A percentile compares a stretch with the other conserved stretches of the same genome.
phyloP scores from a whole-genome alignment of 2,113 vertebrate species.

The Neodon shergylaensis region DNA sequence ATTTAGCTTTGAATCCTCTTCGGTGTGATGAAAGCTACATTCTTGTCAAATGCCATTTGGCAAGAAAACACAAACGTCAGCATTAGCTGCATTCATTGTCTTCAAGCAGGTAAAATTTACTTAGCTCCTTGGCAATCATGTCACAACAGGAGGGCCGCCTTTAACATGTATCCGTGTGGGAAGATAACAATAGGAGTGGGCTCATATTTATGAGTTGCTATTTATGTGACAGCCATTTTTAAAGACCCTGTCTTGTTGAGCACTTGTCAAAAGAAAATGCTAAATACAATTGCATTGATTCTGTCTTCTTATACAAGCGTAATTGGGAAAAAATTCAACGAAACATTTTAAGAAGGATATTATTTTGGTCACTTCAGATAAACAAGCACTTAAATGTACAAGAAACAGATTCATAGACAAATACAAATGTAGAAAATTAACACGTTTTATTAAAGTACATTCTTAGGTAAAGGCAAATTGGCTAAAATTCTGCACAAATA shows the following conservation, averaged over 20 bases:
- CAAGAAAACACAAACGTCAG: background rate
- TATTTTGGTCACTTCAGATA: background rate
- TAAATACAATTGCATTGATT: background rate
- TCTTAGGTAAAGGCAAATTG: background rate
- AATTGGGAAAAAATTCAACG: background rate
- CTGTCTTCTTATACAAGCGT: background rate
- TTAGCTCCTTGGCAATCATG: background rate
- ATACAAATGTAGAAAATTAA: background rate
- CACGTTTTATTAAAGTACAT: background rate
- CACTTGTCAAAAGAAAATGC: background rate
- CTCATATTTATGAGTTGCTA: background rate
- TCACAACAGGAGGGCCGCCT: background rate
- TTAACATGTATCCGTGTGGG: background rate
- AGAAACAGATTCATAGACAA: background rate
- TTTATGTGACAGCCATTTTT: background rate
- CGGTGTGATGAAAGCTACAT: background rate
- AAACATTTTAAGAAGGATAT: background rate
- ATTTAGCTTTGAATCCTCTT: background rate
- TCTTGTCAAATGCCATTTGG: slow-evolving; percentile 9
- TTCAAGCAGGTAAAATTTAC: background rate
- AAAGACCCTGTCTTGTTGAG: background rate
- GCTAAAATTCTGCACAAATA: background rate
- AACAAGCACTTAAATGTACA: background rate
- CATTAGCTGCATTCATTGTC: background rate
- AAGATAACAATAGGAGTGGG: background rate